Conservation (phyloP, 2,113 vertebrate species). For the Taurulus bubalis region DNA sequence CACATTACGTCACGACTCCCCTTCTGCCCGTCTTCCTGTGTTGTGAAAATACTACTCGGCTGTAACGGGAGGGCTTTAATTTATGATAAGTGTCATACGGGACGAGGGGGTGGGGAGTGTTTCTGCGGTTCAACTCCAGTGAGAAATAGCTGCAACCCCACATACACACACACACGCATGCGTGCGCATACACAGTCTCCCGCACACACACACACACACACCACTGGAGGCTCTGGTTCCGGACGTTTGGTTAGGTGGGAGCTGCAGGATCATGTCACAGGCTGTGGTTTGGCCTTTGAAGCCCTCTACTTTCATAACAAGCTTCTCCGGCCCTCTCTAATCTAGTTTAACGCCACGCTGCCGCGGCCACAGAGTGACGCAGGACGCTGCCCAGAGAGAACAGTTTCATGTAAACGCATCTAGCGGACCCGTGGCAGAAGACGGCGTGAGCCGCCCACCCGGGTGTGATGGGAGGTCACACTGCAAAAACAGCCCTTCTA, state of each 20-base stretch:
- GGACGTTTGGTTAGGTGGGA: slow-evolving; percentile 55
- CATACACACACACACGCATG: slow-evolving; percentile 54
- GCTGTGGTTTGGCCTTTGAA: slow-evolving; percentile 75
- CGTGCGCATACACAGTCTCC: slow-evolving; percentile 30
- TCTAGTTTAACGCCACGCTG: slow-evolving; percentile 54
- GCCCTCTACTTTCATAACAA: slow-evolving; percentile 68
- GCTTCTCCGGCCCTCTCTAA: slow-evolving; percentile 56
- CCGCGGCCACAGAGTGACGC: slow-evolving; percentile 18
- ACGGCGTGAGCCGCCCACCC: slow-evolving; percentile 15
- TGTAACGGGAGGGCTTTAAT: slow-evolving; percentile 59
- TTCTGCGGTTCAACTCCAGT: slow-evolving; percentile 63
- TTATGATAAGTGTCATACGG: slow-evolving; percentile 60
- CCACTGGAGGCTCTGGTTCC: slow-evolving; percentile 30
- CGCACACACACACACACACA: slow-evolving; percentile 59
- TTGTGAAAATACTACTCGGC: slow-evolving; percentile 58
- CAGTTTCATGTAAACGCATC: not conserved
- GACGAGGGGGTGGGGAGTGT: slow-evolving; percentile 43
- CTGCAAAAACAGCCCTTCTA: no score
- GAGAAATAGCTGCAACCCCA: slow-evolving; percentile 67
- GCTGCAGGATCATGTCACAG: slow-evolving; percentile 47
- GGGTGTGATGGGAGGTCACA: slow-evolving; percentile 18
- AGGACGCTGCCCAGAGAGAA: slow-evolving; percentile 8
- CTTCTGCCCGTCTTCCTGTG: slow-evolving; percentile 58
- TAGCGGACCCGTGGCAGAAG: not conserved
- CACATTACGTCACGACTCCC: slow-evolving; percentile 53